phyloP scores from a whole-genome alignment of 1,140 invertebrate species.

The Aphaenogaster ashmeadi region DNA sequence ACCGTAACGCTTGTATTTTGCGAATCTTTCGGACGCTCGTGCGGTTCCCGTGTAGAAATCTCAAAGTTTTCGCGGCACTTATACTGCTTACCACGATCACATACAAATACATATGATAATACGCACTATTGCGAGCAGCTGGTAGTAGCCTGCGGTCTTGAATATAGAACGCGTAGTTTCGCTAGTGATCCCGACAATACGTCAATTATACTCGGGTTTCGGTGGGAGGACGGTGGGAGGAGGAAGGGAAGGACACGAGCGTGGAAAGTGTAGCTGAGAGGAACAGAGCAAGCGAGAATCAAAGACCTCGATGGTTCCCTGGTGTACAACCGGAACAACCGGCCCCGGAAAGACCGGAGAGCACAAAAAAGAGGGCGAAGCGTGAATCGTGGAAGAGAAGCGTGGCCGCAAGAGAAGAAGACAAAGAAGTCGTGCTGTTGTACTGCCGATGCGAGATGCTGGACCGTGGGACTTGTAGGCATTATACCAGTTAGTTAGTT shows the following conservation, averaged over 20 bases:
- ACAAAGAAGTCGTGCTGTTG: slow-evolving; percentile 46
- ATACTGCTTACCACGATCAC: not conserved
- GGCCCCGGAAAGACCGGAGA: slow-evolving; percentile 52
- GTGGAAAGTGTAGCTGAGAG: slow-evolving; percentile 59
- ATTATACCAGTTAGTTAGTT: slow-evolving; percentile 18
- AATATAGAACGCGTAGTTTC: slow-evolving; percentile 21
- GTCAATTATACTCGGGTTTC: slow-evolving; percentile 43
- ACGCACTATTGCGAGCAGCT: slow-evolving; percentile 47
- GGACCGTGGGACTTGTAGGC: slow-evolving; percentile 46
- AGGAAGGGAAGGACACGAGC: not conserved
- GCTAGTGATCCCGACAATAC: slow-evolving; percentile 37
- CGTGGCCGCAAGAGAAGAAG: slow-evolving; percentile 50
- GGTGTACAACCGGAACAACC: slow-evolving; percentile 56
- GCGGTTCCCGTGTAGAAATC: slow-evolving; percentile 10
- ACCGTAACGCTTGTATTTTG: not conserved
- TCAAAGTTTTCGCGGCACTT: slow-evolving; percentile 18
- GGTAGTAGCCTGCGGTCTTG: slow-evolving; percentile 28
- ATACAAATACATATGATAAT: not conserved
- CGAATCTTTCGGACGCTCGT: slow-evolving; percentile 11
- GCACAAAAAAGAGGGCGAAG: slow-evolving; percentile 60
- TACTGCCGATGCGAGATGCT: slow-evolving; percentile 36
- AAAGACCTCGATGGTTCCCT: slow-evolving; percentile 40
- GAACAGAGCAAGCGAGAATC: slow-evolving; percentile 60
- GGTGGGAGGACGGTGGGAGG: not conserved
- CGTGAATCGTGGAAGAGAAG: slow-evolving; percentile 58